phyloP scores from a whole-genome alignment of 1,140 invertebrate species.

The Ruditapes philippinarum region DNA sequence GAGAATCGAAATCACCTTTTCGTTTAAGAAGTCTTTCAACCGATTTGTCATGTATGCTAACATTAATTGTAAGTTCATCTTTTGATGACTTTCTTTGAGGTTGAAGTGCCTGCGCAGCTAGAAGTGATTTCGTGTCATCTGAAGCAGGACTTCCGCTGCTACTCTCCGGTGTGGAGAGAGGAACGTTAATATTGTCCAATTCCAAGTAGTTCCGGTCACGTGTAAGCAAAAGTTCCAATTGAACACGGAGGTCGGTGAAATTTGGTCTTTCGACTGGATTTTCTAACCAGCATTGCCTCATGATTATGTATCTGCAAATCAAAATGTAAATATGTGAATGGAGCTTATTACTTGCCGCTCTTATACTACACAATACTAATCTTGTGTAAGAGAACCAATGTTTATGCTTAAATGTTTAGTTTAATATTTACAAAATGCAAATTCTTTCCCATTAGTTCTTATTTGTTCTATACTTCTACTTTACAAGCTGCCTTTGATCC shows the following conservation, averaged over 20 bases:
- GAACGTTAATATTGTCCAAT: slow-evolving; percentile 84
- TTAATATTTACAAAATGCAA: no score
- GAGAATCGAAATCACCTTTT: slow-evolving; percentile 62
- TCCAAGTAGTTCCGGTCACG: slow-evolving; percentile 85
- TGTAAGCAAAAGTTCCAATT: slow-evolving; percentile 89
- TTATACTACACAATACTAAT: no score
- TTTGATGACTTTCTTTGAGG: slow-evolving; percentile 66
- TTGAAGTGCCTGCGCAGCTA: slow-evolving; percentile 48
- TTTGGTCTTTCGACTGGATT: slow-evolving; percentile 92
- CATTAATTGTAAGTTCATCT: slow-evolving; percentile 71
- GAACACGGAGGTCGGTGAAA: slow-evolving; percentile 90
- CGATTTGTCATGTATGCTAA: slow-evolving; percentile 77
- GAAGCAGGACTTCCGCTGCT: slow-evolving; percentile 75
- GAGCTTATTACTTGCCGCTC: no score
- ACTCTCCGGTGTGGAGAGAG: slow-evolving; percentile 80
- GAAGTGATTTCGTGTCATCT: slow-evolving; percentile 50
- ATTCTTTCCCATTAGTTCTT: no score
- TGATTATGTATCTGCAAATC: slow-evolving; percentile 91
- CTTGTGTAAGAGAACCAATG: no score
- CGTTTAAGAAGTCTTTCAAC: slow-evolving; percentile 71
- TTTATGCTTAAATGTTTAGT: no score
- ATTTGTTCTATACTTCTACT: no score
- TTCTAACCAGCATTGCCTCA: slow-evolving; percentile 93
- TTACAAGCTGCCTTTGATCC: no score
- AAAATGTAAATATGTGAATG: no score